Evolutionary conservation across 2,888 invertebrate species (phyloP).

Genomic region (Imbricaverruca yamaguchii): DNA sequence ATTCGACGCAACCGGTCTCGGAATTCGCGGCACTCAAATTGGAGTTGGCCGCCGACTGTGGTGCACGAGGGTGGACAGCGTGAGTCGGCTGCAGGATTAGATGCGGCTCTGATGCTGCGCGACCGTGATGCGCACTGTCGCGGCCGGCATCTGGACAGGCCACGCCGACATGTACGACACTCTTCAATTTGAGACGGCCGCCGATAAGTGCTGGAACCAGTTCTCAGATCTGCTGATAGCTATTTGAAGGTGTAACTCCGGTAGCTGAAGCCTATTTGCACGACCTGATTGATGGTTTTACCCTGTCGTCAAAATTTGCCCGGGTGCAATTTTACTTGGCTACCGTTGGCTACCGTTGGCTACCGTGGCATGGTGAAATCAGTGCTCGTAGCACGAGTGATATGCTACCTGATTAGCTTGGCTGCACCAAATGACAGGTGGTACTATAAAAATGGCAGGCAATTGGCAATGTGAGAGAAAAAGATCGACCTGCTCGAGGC

Average conservation of each 20-base stretch:
- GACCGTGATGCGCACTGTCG: too few species aligned
- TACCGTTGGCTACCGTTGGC: neutral
- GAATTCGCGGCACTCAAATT: neutral
- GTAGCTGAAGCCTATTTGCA: constrained; percentile 14
- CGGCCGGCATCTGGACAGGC: too few species aligned
- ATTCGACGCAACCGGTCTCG: neutral
- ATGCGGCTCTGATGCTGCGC: neutral
- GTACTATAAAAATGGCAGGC: neutral
- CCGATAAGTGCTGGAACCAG: constrained; percentile 9
- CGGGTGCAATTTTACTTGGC: neutral
- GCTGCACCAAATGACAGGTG: neutral
- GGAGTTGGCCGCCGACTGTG: neutral
- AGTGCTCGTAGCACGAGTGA: neutral
- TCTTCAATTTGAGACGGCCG: neutral
- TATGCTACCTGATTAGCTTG: neutral
- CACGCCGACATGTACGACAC: neutral
- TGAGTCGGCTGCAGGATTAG: neutral
- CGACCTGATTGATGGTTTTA: constrained; percentile 13
- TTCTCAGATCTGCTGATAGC: constrained; percentile 1
- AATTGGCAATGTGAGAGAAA: neutral
- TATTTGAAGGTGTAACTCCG: constrained; percentile 16
- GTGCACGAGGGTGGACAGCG: neutral
- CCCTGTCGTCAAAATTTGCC: constrained; percentile 10
- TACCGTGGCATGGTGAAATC: neutral
- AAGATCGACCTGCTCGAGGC: neutral